Percentiles rank a stretch among this genome's conserved stretches.
phyloP scores from a whole-genome alignment of 1,140 invertebrate species.

The Halesus radiatus region DNA sequence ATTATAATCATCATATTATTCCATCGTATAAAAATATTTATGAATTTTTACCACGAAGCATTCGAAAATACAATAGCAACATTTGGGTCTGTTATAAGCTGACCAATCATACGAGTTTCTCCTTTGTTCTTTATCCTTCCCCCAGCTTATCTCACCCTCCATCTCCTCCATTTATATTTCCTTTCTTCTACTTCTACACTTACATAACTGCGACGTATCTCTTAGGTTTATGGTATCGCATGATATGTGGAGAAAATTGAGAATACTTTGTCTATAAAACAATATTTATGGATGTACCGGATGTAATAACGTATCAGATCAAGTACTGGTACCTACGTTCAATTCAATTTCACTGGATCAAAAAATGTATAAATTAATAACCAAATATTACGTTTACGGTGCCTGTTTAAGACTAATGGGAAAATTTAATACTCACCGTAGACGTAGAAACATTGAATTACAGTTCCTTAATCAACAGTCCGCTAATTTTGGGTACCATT shows the following conservation, averaged over 20 bases:
- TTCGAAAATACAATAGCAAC: no score
- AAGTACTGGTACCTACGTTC: no score
- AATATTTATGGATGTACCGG: constrained; percentile 38
- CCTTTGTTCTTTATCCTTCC: constrained; percentile 15
- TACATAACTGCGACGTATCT: constrained; percentile 35
- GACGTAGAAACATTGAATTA: no score
- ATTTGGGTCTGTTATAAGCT: constrained; percentile 38
- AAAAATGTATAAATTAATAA: no score
- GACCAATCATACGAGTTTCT: constrained; percentile 39
- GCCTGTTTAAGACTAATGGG: no score
- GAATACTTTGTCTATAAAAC: constrained; percentile 47
- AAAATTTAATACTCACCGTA: no score
- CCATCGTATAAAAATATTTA: no score
- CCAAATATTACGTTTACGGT: no score
- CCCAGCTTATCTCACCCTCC: not conserved
- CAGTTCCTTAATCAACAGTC: no score
- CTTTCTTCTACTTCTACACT: constrained; percentile 30
- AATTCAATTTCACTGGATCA: no score
- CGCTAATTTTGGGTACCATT: no score
- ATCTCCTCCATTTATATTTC: not conserved
- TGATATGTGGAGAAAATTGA: constrained; percentile 37
- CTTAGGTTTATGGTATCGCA: constrained; percentile 14
- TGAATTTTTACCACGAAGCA: not conserved
- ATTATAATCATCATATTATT: no score
- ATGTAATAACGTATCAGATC: not conserved